These are phyloP conservation scores for Salvator merianae DNA, from an alignment of 2,113 vertebrate genomes.

Conservation along the genomic window DNA sequence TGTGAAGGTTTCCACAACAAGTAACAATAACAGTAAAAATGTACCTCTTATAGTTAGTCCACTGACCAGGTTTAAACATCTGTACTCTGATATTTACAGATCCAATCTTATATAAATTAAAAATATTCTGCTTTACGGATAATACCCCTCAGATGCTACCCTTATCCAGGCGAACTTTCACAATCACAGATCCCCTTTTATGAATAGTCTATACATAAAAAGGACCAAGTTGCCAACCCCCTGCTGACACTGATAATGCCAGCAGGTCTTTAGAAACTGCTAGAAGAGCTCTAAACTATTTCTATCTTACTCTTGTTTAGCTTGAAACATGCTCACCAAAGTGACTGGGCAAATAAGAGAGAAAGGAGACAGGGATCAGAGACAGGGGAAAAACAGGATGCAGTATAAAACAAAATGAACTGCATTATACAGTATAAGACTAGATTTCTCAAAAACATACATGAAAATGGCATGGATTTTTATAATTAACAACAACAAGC, in stretches of 20 bases:
- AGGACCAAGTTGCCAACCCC: not conserved
- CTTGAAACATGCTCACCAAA: not conserved
- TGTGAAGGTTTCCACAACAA: constrained; percentile 6
- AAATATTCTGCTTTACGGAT: not conserved
- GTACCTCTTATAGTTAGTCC: not conserved
- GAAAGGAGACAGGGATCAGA: not conserved
- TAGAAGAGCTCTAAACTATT: not conserved
- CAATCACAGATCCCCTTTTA: not conserved
- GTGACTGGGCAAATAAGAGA: not conserved
- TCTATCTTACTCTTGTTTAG: not conserved
- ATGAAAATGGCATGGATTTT: not conserved
- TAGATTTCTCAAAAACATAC: not conserved
- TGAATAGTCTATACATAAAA: not conserved
- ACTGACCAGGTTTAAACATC: not conserved
- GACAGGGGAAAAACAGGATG: not conserved
- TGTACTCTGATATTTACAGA: not conserved
- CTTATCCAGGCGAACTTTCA: not conserved
- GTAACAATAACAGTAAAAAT: not conserved
- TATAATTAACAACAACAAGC: not conserved
- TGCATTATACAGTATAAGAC: not conserved
- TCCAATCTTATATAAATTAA: too few relatives aligned
- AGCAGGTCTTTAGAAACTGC: too few relatives aligned
- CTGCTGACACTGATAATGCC: not conserved
- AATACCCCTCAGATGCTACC: not conserved
- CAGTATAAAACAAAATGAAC: not conserved